A percentile compares a stretch with the other conserved stretches of the same genome.
phyloP scores from a whole-genome alignment of 2,888 invertebrate species.

The Leucozona laternaria region DNA sequence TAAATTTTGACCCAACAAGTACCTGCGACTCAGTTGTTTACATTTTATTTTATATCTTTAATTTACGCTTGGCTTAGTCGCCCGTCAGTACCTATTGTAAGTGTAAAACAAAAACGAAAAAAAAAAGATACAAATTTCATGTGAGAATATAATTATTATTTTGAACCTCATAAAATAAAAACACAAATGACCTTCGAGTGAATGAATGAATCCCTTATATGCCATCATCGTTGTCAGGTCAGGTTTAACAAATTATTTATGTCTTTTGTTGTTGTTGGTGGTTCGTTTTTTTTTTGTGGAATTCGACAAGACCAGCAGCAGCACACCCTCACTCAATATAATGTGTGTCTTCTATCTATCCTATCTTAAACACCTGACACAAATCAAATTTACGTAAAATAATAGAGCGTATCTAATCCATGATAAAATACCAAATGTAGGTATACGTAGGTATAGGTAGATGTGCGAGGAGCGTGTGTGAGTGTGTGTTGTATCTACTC shows the following conservation, averaged over 20 bases:
- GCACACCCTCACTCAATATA: constrained; percentile 11
- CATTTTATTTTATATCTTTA: background rate
- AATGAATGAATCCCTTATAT: constrained; percentile 22
- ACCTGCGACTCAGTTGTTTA: background rate
- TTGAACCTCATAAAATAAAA: constrained; percentile 30
- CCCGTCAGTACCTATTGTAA: background rate
- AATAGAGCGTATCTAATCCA: constrained; percentile 25
- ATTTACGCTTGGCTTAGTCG: constrained; percentile 22
- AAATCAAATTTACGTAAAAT: constrained; percentile 40
- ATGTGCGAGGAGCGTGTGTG: no score
- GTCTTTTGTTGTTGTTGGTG: background rate
- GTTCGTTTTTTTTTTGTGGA: background rate
- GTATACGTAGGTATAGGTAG: background rate
- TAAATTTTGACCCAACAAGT: background rate
- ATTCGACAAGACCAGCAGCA: constrained; percentile 4
- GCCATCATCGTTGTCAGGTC: constrained; percentile 17
- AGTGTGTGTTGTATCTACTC: background rate
- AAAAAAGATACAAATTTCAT: constrained; percentile 27
- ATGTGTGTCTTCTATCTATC: background rate
- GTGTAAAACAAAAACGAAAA: background rate
- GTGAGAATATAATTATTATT: constrained; percentile 48
- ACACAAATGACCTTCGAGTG: constrained; percentile 30
- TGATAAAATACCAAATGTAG: background rate
- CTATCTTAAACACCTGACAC: constrained; percentile 47
- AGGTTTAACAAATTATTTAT: constrained; percentile 23